Base-by-base conservation (phyloP, 2,797 vertebrate species). In the Pseudochaenichthys georgianus region DNA sequence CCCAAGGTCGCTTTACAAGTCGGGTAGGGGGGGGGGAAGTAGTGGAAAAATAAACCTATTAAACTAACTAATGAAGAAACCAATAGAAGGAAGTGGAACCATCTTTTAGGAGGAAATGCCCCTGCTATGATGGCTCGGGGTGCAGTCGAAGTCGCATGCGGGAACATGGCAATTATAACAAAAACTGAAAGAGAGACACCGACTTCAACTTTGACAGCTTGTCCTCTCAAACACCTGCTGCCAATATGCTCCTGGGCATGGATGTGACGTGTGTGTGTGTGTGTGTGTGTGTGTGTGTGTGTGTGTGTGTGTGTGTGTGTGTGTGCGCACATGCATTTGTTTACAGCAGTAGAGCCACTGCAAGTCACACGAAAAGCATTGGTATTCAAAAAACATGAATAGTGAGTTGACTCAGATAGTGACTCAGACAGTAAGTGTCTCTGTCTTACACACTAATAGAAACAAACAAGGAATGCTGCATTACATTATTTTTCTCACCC, bases 341-440 rank as follows among this genome's bases (percentile, higher is more conserved):
- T 75, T 31, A 10, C 31, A 52, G 21, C 16, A 67, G 54, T 42
- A 34, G 71, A 70, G 61, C 17, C 63, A 75, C 45, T 4, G 48
- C 16, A 75, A 60, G 74, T 72, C 46, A 16, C 7, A 72, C 34
- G 64, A 67, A 66, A 28, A 65, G 42, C 13, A 31, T 3, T 0
- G 43, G 38, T 41, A 51, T 8, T 1, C 7, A 23, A 38, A 61
- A 38, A 70, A 46, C 17, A 59, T 23, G 58, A 64, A 73, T 41
- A 70, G 52, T 31, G n/a, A n/a, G n/a, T n/a, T n/a, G n/a, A 71
- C 71, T 58, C 69, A 70, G n/a, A 70, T 58, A 9, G 28, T 81
- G 88, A 86, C 63, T 85, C 76, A 87, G 19, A 13, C 47, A 61
- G 54, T 62, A 17, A 66, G 11, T 80, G 55, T 73, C 55, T 73